phyloP scores from a whole-genome alignment of 2,888 invertebrate species.

The Bellardia bayeri region DNA sequence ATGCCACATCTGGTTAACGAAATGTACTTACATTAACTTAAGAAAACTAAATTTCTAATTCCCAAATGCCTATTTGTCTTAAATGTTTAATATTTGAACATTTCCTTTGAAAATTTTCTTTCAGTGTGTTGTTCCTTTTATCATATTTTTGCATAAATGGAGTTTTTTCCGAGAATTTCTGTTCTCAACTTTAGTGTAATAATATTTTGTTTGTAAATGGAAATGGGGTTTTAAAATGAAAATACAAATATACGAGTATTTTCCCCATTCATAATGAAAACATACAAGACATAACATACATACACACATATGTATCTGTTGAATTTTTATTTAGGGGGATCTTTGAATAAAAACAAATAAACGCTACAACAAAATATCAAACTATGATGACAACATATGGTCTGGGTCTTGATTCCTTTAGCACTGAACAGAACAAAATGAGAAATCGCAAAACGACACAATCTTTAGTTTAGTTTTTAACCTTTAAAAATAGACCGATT shows the following conservation, averaged over 20 bases:
- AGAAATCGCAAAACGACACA: constrained; percentile 25
- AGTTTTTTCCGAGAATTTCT: constrained; percentile 24
- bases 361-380: constrained; percentile 40
- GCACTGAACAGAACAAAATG: constrained; percentile 20
- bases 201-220: constrained; percentile 43
- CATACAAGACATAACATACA: constrained; percentile 18
- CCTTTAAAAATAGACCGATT: constrained; percentile 64
- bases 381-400: constrained; percentile 73
- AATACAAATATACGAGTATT: too few relatives aligned
- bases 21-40: too few relatives aligned
- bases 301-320: constrained; percentile 34
- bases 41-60: neutral
- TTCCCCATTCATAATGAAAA: constrained; percentile 72
- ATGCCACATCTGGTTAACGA: too few relatives aligned
- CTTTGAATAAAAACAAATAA: constrained; percentile 48
- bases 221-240: constrained; percentile 43
- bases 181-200: constrained; percentile 24
- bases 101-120: neutral
- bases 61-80: neutral
- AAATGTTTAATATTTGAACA: neutral
- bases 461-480: constrained; percentile 45
- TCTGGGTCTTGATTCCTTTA: constrained; percentile 58
- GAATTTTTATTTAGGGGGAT: constrained; percentile 56
- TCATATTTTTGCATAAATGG: constrained; percentile 34
- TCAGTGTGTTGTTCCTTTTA: constrained; percentile 12